Evolutionary conservation across 2,888 invertebrate species (phyloP), one percentile per base, ranked within the genome.

Genomic region (Lymantria dispar): DNA sequence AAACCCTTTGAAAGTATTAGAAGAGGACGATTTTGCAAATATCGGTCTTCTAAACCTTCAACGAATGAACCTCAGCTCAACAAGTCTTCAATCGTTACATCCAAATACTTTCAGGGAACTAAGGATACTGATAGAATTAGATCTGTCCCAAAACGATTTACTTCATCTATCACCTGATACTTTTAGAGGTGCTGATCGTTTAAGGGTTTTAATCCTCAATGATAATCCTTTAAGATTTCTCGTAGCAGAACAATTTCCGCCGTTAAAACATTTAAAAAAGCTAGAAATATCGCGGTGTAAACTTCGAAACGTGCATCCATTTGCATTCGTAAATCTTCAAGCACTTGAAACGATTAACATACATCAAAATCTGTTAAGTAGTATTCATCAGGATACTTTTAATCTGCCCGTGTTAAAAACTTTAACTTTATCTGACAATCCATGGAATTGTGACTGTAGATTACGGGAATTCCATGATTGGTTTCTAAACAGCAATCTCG

Each of bases 371-470:
- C 92, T 94, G 56, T 94, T 98, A 60, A 92, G 94, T 12, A 93
- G 93, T 68, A 92, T 98, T 22, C 89, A 90, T 63, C 82, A 81
- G 56, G 81, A 85, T 45, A 89, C 90, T 1, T 89, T 91, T 48
- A 87, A 91, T 63, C 76, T 91, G 39, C 88, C 89, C 3, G 72
- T 82, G 49, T 89, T 98, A 44, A 97, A 97, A 87, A 96, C 96
- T 3, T 87, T 98, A 12, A 94, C 94, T 10, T 83, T 98, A 48
- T 95, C 96, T 61, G 95, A 95, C 33, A 98, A 98, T 80, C 97
- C 96, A 8, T 98, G 98, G 98, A 93, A 93, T 63, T 98, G 98
- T 80, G 97, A 98, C 83, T 98, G 98, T 82, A 94, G 95, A 67
- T 83, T 98, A 58, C 93, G 96, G 47, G 95, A 95, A 43, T 96